These are phyloP conservation scores for Sarcophaga variegata DNA, from an alignment of 2,888 invertebrate genomes.

Conservation along the genomic window DNA sequence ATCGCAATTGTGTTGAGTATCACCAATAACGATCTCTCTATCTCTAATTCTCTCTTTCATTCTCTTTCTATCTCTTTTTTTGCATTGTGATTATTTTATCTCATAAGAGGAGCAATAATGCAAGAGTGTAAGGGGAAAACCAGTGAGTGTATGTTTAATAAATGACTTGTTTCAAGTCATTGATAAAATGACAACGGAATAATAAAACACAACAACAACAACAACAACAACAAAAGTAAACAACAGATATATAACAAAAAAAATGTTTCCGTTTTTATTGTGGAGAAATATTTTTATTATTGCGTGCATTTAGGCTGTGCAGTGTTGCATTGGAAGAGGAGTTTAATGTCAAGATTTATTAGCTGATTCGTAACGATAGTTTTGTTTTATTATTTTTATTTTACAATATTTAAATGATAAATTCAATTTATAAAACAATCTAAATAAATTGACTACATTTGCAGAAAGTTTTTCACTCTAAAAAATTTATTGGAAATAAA, in stretches of 20 bases:
- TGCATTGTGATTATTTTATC: slow-evolving; percentile 37
- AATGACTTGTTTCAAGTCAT: slow-evolving; percentile 45
- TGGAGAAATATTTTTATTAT: background rate
- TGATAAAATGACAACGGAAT: slow-evolving; percentile 48
- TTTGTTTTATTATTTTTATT: slow-evolving; percentile 36
- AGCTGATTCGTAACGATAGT: slow-evolving; percentile 51
- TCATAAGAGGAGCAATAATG: background rate
- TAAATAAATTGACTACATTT: slow-evolving; percentile 52
- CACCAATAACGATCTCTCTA: background rate
- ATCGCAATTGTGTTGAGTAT: slow-evolving; percentile 6
- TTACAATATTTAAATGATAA: slow-evolving; percentile 49
- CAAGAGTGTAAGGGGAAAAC: background rate
- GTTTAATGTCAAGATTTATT: slow-evolving; percentile 40
- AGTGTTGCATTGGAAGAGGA: background rate
- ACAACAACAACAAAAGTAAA: background rate
- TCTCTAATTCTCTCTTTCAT: background rate
- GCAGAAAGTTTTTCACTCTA: slow-evolving; percentile 19
- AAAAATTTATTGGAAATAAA: too few relatives aligned
- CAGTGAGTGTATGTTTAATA: slow-evolving; percentile 11
- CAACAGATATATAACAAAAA: background rate
- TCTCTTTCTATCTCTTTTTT: background rate
- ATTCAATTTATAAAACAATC: slow-evolving; percentile 45
- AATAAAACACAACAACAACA: background rate
- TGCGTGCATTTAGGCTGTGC: background rate
- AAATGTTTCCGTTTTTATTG: background rate